A percentile compares a stretch with the other conserved stretches of the same genome.
phyloP scores from a whole-genome alignment of 2,113 vertebrate genomes.

The Heterotis niloticus region DNA sequence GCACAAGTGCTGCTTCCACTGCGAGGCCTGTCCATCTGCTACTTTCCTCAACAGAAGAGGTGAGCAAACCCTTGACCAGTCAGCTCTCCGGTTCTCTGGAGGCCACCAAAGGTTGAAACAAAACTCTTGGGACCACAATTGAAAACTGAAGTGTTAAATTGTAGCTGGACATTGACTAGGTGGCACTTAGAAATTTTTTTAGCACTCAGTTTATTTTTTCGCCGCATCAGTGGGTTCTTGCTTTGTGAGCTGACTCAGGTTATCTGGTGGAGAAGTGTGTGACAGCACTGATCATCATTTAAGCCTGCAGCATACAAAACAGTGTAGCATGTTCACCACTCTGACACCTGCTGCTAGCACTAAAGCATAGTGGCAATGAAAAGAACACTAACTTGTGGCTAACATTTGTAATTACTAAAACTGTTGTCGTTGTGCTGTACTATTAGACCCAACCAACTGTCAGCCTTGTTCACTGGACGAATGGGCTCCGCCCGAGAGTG shows the following conservation, averaged over 20 bases:
- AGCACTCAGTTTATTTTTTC: no score
- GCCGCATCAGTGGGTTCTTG: no score
- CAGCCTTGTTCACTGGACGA: slow-evolving; percentile 52
- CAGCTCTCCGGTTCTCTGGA: not conserved
- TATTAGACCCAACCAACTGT: slow-evolving; percentile 61
- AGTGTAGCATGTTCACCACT: not conserved
- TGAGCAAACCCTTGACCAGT: slow-evolving; percentile 40
- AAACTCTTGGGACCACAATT: not conserved
- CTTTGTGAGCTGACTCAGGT: no score
- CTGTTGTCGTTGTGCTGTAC: not conserved
- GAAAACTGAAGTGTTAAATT: no score
- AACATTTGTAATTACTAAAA: not conserved
- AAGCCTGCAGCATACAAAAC: no score
- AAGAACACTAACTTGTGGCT: not conserved
- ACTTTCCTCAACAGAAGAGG: slow-evolving; percentile 69
- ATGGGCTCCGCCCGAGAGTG: slow-evolving; percentile 63
- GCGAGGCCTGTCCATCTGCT: slow-evolving; percentile 58
- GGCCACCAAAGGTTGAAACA: not conserved
- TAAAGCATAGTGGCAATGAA: not conserved
- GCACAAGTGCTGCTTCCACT: slow-evolving; percentile 75
- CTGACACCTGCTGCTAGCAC: not conserved
- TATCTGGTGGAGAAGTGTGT: no score
- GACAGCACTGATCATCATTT: no score
- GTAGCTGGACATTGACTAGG: no score
- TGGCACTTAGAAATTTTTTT: no score